Conservation (phyloP, 2,888 invertebrate species). For the Acrocera orbiculus region DNA sequence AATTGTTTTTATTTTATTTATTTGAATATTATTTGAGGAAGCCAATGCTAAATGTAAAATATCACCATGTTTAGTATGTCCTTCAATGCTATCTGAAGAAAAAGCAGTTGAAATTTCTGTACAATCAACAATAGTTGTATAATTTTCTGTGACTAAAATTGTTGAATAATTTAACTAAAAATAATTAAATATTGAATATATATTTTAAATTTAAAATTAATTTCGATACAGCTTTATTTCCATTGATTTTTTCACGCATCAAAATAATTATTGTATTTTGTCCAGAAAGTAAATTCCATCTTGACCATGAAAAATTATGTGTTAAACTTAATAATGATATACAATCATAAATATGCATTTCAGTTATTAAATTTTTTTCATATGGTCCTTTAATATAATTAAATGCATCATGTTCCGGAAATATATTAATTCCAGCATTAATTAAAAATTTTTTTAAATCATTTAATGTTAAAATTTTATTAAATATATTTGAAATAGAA, state of each 20-base stretch:
- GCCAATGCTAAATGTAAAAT: conserved; percentile 49
- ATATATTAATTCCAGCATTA: conserved; percentile 60
- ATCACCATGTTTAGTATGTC: conserved; percentile 48
- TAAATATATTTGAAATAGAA: conserved; percentile 25
- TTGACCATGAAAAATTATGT: conserved; percentile 67
- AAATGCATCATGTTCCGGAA: conserved; percentile 61
- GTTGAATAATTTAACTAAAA: conserved; percentile 28
- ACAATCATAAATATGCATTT: conserved; percentile 58
- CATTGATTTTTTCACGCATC: conserved; percentile 26
- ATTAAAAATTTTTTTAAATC: conserved; percentile 29
- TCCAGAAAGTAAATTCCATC: conserved; percentile 44
- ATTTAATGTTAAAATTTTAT: conserved; percentile 20
- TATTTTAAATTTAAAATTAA: not conserved
- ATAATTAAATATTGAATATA: not conserved
- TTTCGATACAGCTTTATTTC: conserved; percentile 24
- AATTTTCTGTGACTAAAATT: conserved; percentile 46
- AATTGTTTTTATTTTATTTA: conserved; percentile 24
- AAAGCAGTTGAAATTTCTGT: conserved; percentile 61
- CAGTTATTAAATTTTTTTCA: conserved; percentile 52
- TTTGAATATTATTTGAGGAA: conserved; percentile 30
- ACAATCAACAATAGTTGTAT: conserved; percentile 48
- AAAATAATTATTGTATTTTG: conserved; percentile 27
- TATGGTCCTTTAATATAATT: conserved; percentile 49
- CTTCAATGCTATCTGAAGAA: conserved; percentile 30
- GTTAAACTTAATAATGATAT: conserved; percentile 55